Percentiles rank a stretch among this genome's conserved stretches.
These are phyloP conservation scores for Drosophila kuntzei DNA, from an alignment of 2,888 invertebrate genomes.

Conservation along the genomic window DNA sequence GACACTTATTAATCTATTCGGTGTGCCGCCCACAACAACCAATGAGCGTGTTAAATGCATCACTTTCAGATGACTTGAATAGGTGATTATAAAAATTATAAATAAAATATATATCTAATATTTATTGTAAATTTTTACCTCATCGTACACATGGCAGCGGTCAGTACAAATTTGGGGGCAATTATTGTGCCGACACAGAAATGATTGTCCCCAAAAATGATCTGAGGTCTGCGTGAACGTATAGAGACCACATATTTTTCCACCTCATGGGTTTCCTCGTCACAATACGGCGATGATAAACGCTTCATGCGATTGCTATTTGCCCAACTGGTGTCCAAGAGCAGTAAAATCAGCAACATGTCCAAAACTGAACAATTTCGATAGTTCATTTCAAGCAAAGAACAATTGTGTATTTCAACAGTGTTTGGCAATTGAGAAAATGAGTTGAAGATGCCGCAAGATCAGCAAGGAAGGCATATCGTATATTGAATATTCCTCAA, in stretches of 20 bases:
- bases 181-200: conserved; percentile 57
- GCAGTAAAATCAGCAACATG: conserved; percentile 15
- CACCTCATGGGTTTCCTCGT: conserved; percentile 4
- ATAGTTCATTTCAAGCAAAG: conserved; percentile 26
- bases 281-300: conserved; percentile 4
- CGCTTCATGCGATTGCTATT: conserved; percentile 31
- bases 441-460: conserved; percentile 4
- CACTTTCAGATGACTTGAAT: conserved; percentile 29
- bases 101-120: neutral
- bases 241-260: conserved; percentile 56
- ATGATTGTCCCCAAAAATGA: conserved; percentile 62
- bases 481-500: neutral
- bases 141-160: conserved; percentile 53
- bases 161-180: conserved; percentile 38
- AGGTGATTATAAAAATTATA: conserved; percentile 1
- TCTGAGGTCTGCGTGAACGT: conserved; percentile 35
- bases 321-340: conserved; percentile 4
- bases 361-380: conserved; percentile 40
- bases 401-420: conserved; percentile 1
- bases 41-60: conserved; percentile 1
- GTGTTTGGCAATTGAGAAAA: conserved; percentile 13
- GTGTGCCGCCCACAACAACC: conserved; percentile 48
- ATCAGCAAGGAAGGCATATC: conserved; percentile 7
- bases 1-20: conserved; percentile 31
- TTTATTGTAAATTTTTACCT: conserved; percentile 24